Evolutionary conservation across 2,888 invertebrate genomes (phyloP).

Genomic region (Heliconius cydno): DNA sequence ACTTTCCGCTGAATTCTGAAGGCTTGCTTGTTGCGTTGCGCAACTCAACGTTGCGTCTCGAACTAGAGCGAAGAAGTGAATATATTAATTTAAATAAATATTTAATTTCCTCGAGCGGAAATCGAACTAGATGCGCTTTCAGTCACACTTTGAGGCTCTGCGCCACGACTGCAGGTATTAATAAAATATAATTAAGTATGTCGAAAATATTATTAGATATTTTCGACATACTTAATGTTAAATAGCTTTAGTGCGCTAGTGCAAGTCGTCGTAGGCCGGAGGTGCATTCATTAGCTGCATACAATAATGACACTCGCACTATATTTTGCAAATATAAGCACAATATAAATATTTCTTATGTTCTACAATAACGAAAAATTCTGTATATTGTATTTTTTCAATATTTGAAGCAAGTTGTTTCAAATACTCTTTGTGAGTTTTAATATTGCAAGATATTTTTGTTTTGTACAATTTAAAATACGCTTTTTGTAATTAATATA

Average conservation of each 20-base stretch:
- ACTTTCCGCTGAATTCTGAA: no score
- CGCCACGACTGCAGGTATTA: no score
- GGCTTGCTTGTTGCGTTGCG: no score
- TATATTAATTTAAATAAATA: no score
- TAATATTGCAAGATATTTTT: neutral
- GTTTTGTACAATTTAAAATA: neutral
- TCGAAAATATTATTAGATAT: no score
- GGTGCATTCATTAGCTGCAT: constrained; percentile 1
- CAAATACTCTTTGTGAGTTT: neutral
- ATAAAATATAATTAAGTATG: no score
- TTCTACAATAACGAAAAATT: neutral
- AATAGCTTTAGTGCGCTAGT: neutral
- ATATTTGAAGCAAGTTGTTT: neutral
- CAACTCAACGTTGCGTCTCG: no score
- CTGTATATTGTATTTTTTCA: neutral
- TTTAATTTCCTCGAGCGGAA: no score
- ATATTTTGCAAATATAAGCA: neutral
- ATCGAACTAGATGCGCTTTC: no score
- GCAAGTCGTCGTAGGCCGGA: neutral
- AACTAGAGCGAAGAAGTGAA: no score
- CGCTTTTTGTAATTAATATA: neutral
- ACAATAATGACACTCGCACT: neutral
- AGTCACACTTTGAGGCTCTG: no score
- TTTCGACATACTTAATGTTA: neutral
- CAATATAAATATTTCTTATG: no score